Base-by-base conservation (phyloP, 2,888 invertebrate genomes). In the Cenopis cana region DNA sequence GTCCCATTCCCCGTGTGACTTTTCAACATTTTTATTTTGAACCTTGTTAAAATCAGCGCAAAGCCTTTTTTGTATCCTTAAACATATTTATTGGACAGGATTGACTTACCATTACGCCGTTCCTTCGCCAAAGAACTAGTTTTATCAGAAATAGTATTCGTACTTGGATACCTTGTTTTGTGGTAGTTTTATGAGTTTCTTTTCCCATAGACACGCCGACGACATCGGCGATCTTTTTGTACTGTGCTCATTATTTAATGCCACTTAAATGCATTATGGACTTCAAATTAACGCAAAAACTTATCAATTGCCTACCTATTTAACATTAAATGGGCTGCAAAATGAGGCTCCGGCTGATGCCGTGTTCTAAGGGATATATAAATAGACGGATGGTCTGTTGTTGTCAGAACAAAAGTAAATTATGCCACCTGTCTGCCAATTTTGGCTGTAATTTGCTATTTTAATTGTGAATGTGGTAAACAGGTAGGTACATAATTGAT, bases 271-370 rank as follows among this genome's bases (percentile, higher is more conserved):
- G 64, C 29, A 64, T 59, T 65, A 52, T 64, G 64, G 41, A n/a
- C 52, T 57, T 56, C 50, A 57, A 57, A 65, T 69, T 69, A 52
- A 52, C 36, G 50, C 50, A 68, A 68, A 67, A 59, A 69, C 29
- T 49, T 69, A 56, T 56, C 14, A 33, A 57, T 18, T 38, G 38
- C 57, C 24, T n/a, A 24, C 14, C 29, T 29, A n/a, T n/a, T 38
- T 38, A 20, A 54, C 14, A 38, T 64, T n/a, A 64, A 29, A 62
- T 52, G 18, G 24, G 24, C 20, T 24, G 50, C 11, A 20, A n/a
- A 64, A 64, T 64, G n/a, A 33, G 64, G 52, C 52, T n/a, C 54
- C 33, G 24, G 36, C 36, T 9, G 18, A 10, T 20, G 18, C 18
- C 10, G 10, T 18, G 12, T 50, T 29, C 17, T 33, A 29, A 17